These are phyloP conservation scores for Sesamia nonagrioides DNA, from an alignment of 1,140 invertebrate species.

Conservation along the genomic window DNA sequence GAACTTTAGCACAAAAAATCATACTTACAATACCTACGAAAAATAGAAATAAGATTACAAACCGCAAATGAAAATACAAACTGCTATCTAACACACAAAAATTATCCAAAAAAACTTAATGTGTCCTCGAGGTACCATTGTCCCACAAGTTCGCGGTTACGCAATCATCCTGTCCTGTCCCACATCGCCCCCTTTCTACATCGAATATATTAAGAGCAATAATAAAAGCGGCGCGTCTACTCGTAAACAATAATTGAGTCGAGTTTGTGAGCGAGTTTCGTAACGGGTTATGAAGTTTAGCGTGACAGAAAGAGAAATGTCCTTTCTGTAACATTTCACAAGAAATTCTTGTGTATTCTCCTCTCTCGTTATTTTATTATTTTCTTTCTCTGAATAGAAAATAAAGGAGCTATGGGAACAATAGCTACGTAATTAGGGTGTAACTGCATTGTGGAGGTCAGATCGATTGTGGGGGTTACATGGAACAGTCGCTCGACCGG, in stretches of 20 bases:
- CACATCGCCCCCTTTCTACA: constrained; percentile 43
- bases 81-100: not conserved
- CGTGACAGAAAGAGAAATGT: not conserved
- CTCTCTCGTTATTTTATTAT: not conserved
- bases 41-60: not conserved
- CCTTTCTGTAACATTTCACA: not conserved
- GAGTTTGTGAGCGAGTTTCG: constrained; percentile 11
- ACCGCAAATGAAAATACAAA: not conserved
- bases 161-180: constrained; percentile 48
- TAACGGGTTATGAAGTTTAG: constrained; percentile 21
- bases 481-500: too few species aligned
- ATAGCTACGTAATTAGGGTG: too few species aligned
- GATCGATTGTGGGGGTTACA: too few species aligned
- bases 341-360: not conserved
- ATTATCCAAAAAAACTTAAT: not conserved
- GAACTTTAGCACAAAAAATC: too few species aligned
- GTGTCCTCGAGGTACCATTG: constrained; percentile 40
- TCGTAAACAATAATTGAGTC: constrained; percentile 50
- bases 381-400: too few species aligned
- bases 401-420: too few species aligned
- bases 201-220: constrained; percentile 51
- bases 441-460: too few species aligned
- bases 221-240: constrained; percentile 43
- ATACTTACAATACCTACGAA: too few species aligned
- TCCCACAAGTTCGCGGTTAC: constrained; percentile 49